These are phyloP conservation scores for Carterocephalus palaemon DNA, from an alignment of 2,888 invertebrate species.

Conservation along the genomic window DNA sequence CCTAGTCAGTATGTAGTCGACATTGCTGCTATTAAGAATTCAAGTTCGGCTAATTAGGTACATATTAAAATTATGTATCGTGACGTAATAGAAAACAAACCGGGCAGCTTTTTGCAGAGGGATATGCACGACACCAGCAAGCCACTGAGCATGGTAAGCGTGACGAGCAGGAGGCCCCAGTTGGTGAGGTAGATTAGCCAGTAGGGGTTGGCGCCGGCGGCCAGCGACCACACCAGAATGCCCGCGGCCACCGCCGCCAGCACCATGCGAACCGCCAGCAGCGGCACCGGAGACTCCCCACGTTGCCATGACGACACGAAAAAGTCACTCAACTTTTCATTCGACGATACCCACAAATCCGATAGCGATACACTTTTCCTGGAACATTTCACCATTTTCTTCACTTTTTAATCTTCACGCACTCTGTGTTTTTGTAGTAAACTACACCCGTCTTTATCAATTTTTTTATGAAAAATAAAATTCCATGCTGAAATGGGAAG, in stretches of 20 bases:
- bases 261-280: slow-evolving; percentile 53
- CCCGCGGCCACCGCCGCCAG: slow-evolving; percentile 44
- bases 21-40: no score
- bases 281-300: slow-evolving; percentile 58
- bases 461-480: neutral
- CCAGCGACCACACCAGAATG: slow-evolving; percentile 57
- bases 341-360: slow-evolving; percentile 60
- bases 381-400: slow-evolving; percentile 66
- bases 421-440: no score
- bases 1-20: no score
- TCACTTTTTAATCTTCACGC: slow-evolving; percentile 28
- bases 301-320: slow-evolving; percentile 68
- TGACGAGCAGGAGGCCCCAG: slow-evolving; percentile 61
- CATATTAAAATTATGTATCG: no score
- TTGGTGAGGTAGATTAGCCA: slow-evolving; percentile 68
- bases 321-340: slow-evolving; percentile 62
- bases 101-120: slow-evolving; percentile 41
- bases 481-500: slow-evolving; percentile 1
- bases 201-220: slow-evolving; percentile 39
- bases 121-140: slow-evolving; percentile 49
- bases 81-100: slow-evolving; percentile 37
- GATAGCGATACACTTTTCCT: slow-evolving; percentile 52
- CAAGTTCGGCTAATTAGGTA: no score
- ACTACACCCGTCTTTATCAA: no score
- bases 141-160: slow-evolving; percentile 46